Evolutionary conservation across 2,113 vertebrate species (phyloP), one percentile per base, ranked within the genome.

Genomic region (Polypterus bichir): DNA sequence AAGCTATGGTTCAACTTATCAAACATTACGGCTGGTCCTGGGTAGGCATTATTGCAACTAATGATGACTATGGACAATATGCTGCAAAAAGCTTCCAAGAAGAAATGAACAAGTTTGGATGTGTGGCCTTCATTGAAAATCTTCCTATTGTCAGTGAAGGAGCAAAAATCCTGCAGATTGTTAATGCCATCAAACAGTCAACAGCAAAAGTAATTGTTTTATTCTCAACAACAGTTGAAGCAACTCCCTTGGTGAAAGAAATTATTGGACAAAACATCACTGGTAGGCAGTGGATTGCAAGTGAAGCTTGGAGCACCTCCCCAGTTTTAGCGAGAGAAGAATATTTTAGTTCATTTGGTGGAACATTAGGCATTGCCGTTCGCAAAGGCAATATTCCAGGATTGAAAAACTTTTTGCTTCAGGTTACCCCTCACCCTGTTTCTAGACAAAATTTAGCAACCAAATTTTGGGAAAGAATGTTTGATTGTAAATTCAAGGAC

Each of bases 381-480:
- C 61, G 9, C 3, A 58, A 57, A 7, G 63, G 48, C 4, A 44
- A 49, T 4, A 68, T 68, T 10, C 67, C 59, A n/a, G 67, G 63
- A 56, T 58, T 68, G 53, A 57, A 27, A 51, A 57, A 68, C 9
- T 68, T 62, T 68, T 7, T 62, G 61, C 44, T 65, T 9, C 5
- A 46, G 5, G 45, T 47, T n/a, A 5, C 46, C 45, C 45, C 59
- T 60, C 45, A 11, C 6, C 55, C 9, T 44, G 9, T 52, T 27
- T 4, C 49, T 64, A 53, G 59, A 64, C 46, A 53, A 57, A 11
- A 62, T 57, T 10, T 61, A 44, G 46, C 9, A 9, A 49, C 4
- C 4, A 64, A 65, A 54, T 69, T 65, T 69, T 69, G 67, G 67
- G 64, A 65, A 49, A 44, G 4, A 10, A 62, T 49, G 8, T 68